A percentile compares a stretch with the other conserved stretches of the same genome.
Conservation (phyloP, 2,113 vertebrate genomes). For the Apodemus speciosus region DNA sequence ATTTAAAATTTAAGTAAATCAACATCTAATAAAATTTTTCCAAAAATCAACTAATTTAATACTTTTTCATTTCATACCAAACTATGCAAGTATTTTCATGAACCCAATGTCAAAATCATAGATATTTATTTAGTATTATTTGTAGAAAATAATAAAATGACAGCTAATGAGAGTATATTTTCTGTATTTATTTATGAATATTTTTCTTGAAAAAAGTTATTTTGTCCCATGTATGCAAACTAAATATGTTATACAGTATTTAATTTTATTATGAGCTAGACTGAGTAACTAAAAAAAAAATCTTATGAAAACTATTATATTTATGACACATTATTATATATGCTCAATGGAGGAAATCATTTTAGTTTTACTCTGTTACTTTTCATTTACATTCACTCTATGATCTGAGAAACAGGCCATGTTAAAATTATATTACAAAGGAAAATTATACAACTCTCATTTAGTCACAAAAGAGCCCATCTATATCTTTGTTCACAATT, state of each 20-base stretch:
- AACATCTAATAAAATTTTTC: no score
- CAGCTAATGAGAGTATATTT: background rate
- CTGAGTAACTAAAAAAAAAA: background rate
- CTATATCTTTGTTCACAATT: constrained; percentile 12
- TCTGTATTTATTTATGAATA: background rate
- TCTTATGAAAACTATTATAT: background rate
- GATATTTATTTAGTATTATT: background rate
- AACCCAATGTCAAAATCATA: background rate
- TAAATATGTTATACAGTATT: background rate
- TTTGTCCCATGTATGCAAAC: background rate
- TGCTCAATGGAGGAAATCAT: background rate
- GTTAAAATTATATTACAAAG: background rate
- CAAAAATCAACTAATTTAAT: background rate
- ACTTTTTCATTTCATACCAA: background rate
- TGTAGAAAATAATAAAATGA: background rate
- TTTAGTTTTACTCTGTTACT: background rate
- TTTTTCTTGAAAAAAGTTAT: background rate
- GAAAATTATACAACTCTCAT: background rate
- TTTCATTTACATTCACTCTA: background rate
- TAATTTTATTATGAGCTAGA: background rate
- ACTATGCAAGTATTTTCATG: background rate
- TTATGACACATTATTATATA: background rate
- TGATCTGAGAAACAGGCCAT: background rate
- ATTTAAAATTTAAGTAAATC: no score
- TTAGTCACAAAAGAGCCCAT: background rate